Evolutionary conservation across 2,797 vertebrate genomes (phyloP), one percentile per base, ranked within the genome.

Genomic region (Hephaestus fuliginosus): DNA sequence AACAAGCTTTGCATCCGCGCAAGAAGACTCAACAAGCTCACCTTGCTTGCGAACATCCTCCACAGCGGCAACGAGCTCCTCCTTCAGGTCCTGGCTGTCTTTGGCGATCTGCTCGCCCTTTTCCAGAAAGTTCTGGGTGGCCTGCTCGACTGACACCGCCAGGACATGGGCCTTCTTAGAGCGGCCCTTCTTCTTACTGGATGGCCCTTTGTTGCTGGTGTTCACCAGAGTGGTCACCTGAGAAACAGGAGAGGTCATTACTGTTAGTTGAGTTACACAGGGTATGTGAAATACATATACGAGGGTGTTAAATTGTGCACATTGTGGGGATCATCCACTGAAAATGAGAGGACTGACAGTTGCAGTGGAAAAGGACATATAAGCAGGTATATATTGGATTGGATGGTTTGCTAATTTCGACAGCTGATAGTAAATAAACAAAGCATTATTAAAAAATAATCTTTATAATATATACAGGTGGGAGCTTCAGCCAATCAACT

Each of bases 101-200:
- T 98, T 99, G 20, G 98, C 98, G 0, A 99, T 99, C 89, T 99
- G 98, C 60, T 99, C 98, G 0, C 98, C 98, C 91, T 99, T 99
- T 75, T 99, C 98, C 88, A 99, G 88, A 76, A 99, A 99, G 94
- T 99, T 99, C 62, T 99, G 98, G 1, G 98, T 99, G 46, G 98
- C 98, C 84, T 99, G 98, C 76, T 99, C 98, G 5, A 99, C 98
- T 0, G 98, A 99, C 25, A 98, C 96, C n/a, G 98, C 98, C 89
- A 99, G 89, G 6, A 99, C 98, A 0, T 99, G 98, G 71, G 98
- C 98, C 89, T 99, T 99, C 97, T 99, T 99, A 10, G 98, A 99
- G 71, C 98, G 96, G 0, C 98, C 98, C 93, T 99, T 99, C 96
- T 99, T 99, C 93, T 99, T 99, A 86, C 97, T 96, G 39, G 98